Evolutionary conservation across 2,113 vertebrate species (phyloP).

Genomic region (Corvus cornix): DNA sequence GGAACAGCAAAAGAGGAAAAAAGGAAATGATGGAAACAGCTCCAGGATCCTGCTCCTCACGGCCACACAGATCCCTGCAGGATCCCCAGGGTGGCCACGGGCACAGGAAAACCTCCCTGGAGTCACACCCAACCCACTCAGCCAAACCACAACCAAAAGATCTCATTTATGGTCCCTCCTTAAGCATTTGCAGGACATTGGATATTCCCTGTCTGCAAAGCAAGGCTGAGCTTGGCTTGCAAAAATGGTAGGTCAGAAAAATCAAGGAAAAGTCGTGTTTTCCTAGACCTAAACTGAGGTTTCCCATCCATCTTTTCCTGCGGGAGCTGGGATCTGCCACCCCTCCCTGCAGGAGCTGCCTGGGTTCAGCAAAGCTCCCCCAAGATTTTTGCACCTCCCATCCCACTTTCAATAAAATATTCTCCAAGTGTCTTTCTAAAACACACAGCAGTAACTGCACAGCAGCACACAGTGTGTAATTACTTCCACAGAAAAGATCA

Average conservation of each 20-base stretch:
- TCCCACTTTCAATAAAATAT: neutral
- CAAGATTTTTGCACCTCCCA: no score
- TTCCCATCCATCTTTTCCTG: neutral
- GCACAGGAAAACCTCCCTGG: neutral
- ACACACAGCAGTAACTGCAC: neutral
- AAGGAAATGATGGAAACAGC: neutral
- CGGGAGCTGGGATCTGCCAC: neutral
- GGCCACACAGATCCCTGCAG: neutral
- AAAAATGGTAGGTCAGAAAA: neutral
- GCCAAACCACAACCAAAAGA: rapidly evolving
- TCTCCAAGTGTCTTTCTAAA: neutral
- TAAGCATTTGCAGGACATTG: neutral
- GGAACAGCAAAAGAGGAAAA: neutral
- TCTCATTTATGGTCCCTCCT: neutral
- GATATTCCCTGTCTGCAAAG: neutral
- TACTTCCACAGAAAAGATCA: neutral
- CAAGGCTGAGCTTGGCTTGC: neutral
- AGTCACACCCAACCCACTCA: rapidly evolving
- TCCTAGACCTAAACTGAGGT: neutral
- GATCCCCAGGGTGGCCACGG: rapidly evolving
- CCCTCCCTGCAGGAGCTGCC: neutral
- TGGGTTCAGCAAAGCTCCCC: neutral
- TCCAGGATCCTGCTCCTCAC: neutral
- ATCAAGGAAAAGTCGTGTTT: neutral
- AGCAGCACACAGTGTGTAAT: neutral